Evolutionary conservation across 2,797 vertebrate genomes (phyloP).

Genomic region (Pagetopsis macropterus): DNA sequence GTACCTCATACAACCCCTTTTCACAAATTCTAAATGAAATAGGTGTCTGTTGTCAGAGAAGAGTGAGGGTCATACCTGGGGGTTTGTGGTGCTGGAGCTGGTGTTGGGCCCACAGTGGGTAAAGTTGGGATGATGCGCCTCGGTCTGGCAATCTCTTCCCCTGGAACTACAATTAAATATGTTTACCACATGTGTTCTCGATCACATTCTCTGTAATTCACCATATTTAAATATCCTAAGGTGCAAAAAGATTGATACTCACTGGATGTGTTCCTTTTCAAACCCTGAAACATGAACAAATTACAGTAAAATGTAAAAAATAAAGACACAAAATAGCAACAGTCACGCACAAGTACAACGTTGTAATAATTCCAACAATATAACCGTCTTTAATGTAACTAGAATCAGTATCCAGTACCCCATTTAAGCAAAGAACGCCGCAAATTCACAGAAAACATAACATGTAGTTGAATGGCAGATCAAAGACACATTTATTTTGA

Average conservation of each 20-base stretch:
- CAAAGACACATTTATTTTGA: background rate
- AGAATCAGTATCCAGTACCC: background rate
- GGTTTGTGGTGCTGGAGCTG: conserved; percentile 84
- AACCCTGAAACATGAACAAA: conserved; percentile 86
- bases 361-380: background rate
- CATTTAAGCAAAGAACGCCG: too few species aligned
- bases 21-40: too few species aligned
- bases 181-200: background rate
- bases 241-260: conserved; percentile 79
- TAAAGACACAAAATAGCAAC: conserved; percentile 22
- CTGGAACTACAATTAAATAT: conserved; percentile 70
- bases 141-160: conserved; percentile 94
- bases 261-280: conserved; percentile 95
- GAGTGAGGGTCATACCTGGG: conserved; percentile 77
- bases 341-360: background rate
- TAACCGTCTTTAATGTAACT: background rate
- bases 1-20: too few species aligned
- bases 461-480: background rate
- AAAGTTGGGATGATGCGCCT: conserved; percentile 86
- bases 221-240: background rate
- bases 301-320: conserved; percentile 34
- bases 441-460: background rate
- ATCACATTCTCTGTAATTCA: conserved; percentile 7
- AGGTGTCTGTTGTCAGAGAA: background rate
- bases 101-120: conserved; percentile 63